Evolutionary conservation across 2,113 vertebrate genomes (phyloP), one percentile per base, ranked within the genome.

Genomic region (Casuarius casuarius): DNA sequence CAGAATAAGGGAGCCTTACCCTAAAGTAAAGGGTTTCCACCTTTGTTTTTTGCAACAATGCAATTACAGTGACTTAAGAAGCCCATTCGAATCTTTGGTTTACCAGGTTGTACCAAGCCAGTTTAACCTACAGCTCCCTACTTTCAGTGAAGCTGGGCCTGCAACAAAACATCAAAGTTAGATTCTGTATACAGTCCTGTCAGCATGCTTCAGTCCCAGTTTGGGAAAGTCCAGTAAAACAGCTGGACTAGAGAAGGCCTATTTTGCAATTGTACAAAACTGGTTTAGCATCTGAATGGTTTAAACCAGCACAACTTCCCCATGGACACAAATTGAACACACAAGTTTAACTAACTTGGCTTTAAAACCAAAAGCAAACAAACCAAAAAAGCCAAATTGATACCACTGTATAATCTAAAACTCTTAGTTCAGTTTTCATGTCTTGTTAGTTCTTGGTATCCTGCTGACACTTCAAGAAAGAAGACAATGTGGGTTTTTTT

Each of bases 281-380:
- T 8, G 20, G 46, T 66, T 62, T 56, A 65, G 13, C 56, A 58
- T 70, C 5, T 52, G 35, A 31, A 49, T 33, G 12, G 81, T 89
- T 89, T 65, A 79, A 65, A 74, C 17, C 9, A 78, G n/a, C 6
- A 56, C 8, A 82, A 10, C 17, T 54, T 54, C 42, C 56, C n/a
- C 42, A 1, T 5, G 16, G 10, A 42, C 14, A 56, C 4, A 25
- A 23, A 40, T 0, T 48, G 51, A 90, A 71, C 20, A 33, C 4
- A 19, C 0, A 38, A 46, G 40, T 84, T 85, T 66, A 91, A 73
- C n/a, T 79, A 76, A 72, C 8, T 5, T 82, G 26, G 38, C 44
- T 82, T 91, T 49, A 68, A 84, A 73, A 73, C 70, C 44, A 12
- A 77, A 18, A 58, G 54, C 15, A 31, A 58, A 31, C 15, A 72